phyloP scores from a whole-genome alignment of 2,113 vertebrate species.

The Excalfactoria chinensis region DNA sequence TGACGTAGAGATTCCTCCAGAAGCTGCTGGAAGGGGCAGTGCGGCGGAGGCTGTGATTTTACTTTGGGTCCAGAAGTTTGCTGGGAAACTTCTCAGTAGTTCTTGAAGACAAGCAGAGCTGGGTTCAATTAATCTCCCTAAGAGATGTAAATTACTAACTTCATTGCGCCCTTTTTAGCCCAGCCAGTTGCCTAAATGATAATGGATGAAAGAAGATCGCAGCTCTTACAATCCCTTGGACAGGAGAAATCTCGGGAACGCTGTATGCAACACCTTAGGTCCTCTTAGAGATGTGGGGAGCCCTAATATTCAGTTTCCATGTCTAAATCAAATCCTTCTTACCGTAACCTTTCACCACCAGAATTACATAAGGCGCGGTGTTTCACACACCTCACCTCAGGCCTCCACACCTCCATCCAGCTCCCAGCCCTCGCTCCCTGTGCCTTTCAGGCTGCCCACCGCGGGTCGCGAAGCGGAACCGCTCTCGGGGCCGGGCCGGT shows the following conservation, averaged over 20 bases:
- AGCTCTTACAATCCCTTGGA: neutral
- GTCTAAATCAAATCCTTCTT: neutral
- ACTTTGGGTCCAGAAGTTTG: neutral
- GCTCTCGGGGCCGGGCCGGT: no score
- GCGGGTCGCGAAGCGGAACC: neutral
- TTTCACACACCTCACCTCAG: neutral
- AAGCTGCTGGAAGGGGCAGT: neutral
- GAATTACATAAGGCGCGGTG: neutral
- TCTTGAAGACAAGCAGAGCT: neutral
- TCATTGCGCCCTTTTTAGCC: neutral
- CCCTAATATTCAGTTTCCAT: neutral
- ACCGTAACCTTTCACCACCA: neutral
- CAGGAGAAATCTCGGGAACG: neutral
- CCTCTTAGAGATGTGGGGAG: neutral
- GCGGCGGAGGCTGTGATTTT: neutral
- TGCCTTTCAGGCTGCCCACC: neutral
- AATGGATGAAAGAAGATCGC: neutral
- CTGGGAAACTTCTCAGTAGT: neutral
- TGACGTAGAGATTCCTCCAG: neutral
- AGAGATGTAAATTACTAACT: slow-evolving; percentile 10
- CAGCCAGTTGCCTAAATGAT: neutral
- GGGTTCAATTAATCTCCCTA: neutral
- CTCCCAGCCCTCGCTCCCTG: neutral
- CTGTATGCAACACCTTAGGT: neutral
- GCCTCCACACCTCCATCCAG: neutral